phyloP scores from a whole-genome alignment of 2,888 invertebrate species.

The Listrodromus nycthemerus region DNA sequence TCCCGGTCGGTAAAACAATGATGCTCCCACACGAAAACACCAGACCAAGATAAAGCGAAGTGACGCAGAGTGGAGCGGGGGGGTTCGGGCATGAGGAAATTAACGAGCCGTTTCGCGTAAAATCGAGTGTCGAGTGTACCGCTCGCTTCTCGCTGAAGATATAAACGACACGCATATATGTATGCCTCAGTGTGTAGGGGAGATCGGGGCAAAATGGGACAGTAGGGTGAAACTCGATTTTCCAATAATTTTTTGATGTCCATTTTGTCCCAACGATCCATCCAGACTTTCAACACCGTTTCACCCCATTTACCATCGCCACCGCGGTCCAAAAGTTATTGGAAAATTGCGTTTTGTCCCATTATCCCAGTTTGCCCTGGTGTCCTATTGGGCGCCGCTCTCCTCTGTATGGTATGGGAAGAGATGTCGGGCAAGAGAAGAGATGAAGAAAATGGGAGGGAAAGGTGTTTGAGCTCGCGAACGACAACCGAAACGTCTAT shows the following conservation, averaged over 20 bases:
- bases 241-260: too few relatives aligned
- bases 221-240: too few relatives aligned
- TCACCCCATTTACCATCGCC: too few relatives aligned
- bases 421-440: neutral
- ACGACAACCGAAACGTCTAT: slow-evolving; percentile 55
- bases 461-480: slow-evolving; percentile 48
- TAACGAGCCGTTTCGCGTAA: slow-evolving; percentile 50
- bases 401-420: neutral
- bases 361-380: too few relatives aligned
- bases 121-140: slow-evolving; percentile 46
- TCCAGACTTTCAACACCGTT: too few relatives aligned
- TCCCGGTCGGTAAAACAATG: slow-evolving; percentile 38
- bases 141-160: slow-evolving; percentile 1
- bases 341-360: too few relatives aligned
- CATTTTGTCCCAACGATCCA: too few relatives aligned
- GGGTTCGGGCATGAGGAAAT: slow-evolving; percentile 42
- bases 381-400: too few relatives aligned
- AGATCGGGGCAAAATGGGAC: too few relatives aligned
- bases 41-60: slow-evolving; percentile 41
- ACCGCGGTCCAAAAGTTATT: too few relatives aligned
- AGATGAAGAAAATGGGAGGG: slow-evolving; percentile 17
- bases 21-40: slow-evolving; percentile 44
- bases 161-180: neutral
- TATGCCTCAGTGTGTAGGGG: neutral
- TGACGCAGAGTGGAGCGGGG: neutral